Percentiles rank a stretch among this genome's conserved stretches.
Evolutionary conservation across 2,888 invertebrate genomes (phyloP).

Genomic region (Pyralis farinalis): DNA sequence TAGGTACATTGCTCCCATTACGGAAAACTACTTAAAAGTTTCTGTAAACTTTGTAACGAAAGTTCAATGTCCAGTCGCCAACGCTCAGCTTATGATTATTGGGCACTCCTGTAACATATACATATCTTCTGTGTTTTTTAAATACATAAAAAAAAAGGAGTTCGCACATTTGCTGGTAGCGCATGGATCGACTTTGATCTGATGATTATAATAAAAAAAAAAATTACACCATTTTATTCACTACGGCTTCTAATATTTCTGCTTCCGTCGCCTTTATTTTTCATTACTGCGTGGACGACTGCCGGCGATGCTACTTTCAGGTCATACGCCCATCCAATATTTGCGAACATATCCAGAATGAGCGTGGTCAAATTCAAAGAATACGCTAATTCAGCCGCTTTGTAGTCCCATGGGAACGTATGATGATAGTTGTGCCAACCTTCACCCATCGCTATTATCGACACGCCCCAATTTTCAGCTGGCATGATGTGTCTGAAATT

Average conservation of each 20-base stretch:
- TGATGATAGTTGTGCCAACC: slow-evolving; percentile 98
- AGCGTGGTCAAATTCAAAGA: slow-evolving; percentile 86
- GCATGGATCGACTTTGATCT: too few relatives aligned
- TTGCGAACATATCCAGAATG: slow-evolving; percentile 85
- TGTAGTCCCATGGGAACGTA: slow-evolving; percentile 96
- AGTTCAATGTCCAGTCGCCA: too few relatives aligned
- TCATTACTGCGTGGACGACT: slow-evolving; percentile 69
- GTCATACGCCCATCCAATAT: slow-evolving; percentile 90
- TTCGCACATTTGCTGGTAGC: too few relatives aligned
- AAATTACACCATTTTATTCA: too few relatives aligned
- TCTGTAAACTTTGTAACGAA: too few relatives aligned
- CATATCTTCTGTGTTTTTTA: too few relatives aligned
- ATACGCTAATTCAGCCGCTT: slow-evolving; percentile 91
- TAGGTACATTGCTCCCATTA: too few relatives aligned
- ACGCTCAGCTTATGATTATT: too few relatives aligned
- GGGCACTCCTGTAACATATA: too few relatives aligned
- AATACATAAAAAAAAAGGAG: too few relatives aligned
- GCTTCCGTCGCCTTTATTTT: slow-evolving; percentile 70
- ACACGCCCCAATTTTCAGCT: slow-evolving; percentile 87
- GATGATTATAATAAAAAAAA: too few relatives aligned
- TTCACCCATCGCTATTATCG: slow-evolving; percentile 88
- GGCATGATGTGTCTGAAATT: slow-evolving; percentile 87
- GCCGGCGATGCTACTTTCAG: slow-evolving; percentile 83
- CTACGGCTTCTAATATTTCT: not conserved
- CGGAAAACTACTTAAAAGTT: too few relatives aligned